A percentile compares a stretch with the other conserved stretches of the same genome.
These are phyloP conservation scores for Macaca fascicularis DNA, from an alignment of 2,113 vertebrate species.

Conservation along the genomic window T2T-MFA8v1.1 NC_088393.1:40909501-40910000, in stretches of 20 bases:
- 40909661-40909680: not conserved
- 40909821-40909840: too few species aligned
- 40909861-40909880: not conserved
- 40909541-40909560: not conserved
- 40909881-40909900: not conserved
- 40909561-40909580: fast-evolving
- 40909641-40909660: not conserved
- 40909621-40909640: not conserved
- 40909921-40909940: not conserved
- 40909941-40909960: not conserved
- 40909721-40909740: fast-evolving
- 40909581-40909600: not conserved
- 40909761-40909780: not conserved
- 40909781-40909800: not conserved
- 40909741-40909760: not conserved
- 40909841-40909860: too few species aligned
- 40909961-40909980: not conserved
- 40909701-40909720: not conserved
- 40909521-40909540: not conserved
- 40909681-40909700: not conserved
- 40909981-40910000: not conserved
- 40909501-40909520: not conserved
- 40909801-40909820: too few species aligned
- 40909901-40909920: not conserved
- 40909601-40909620: not conserved